Evolutionary conservation across 2,888 invertebrate genomes (phyloP), one percentile per base, ranked within the genome.

Genomic region (Drosophila neotestacea): DNA sequence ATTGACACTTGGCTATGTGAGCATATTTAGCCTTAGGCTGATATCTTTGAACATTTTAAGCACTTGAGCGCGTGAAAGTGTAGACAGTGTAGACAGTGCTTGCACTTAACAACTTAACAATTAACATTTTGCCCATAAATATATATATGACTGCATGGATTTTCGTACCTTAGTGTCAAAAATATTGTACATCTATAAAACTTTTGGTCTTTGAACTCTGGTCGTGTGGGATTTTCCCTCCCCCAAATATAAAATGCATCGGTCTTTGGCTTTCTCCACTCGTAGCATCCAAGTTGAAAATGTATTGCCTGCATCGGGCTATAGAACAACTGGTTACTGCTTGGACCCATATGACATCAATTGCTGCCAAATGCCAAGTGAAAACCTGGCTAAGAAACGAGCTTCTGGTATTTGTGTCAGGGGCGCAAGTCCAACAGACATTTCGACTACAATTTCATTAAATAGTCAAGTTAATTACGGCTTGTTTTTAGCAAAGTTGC

Each of bases 111-210:
- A 88, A 83, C 64, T 52, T 70, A 79, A 74, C 80, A 88, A 83
- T 88, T 88, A 79, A 73, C 85, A 81, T 83, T 87, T 83, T 66
- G 77, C 42, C 85, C 66, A 79, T 83, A 87, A 83, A 85, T 72
- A 22, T 0, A 85, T 72, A 22, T 3, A 68, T 59, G 54, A 66
- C 70, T 63, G 55, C 68, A 67, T 68, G 70, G 58, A 72, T 81
- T 72, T 81, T 72, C 70, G 70, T 78, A 76, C 70, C 65, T 47
- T 67, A 62, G 68, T 70, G 73, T 69, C 77, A 68, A 69, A 51
- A 44, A 46, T 66, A 39, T 10, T 42, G 22, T 44, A 65, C 56
- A 54, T 28, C n/a, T 16, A 55, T 50, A 61, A 58, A 55, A 41
- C 32, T 13, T 38, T 38, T 73, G 79, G 68, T 60, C 68, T 73